These are phyloP conservation scores for Aphaenogaster floridana DNA, from an alignment of 1,140 invertebrate genomes.

Conservation along the genomic window DNA sequence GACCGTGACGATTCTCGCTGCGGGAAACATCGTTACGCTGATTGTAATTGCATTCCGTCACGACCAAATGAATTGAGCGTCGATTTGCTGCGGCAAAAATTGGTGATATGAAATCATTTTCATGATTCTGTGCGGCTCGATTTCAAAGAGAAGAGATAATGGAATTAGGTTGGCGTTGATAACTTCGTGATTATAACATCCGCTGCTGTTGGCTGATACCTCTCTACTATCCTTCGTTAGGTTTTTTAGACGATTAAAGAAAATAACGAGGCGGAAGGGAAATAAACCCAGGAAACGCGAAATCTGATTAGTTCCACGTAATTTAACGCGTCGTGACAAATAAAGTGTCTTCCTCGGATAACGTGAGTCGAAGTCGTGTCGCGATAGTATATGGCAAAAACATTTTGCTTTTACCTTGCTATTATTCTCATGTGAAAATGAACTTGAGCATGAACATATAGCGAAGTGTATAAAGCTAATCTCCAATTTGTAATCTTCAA, in stretches of 20 bases:
- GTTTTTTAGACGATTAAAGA: slow-evolving; percentile 50
- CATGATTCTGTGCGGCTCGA: slow-evolving; percentile 31
- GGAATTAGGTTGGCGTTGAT: slow-evolving; percentile 1
- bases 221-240: slow-evolving; percentile 31
- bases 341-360: slow-evolving; percentile 19
- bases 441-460: no score
- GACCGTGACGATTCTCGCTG: slow-evolving; percentile 26
- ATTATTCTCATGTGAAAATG: neutral
- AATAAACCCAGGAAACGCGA: neutral
- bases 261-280: slow-evolving; percentile 40
- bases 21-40: slow-evolving; percentile 75
- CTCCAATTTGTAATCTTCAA: no score
- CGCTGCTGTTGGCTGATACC: neutral
- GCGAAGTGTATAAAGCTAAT: no score
- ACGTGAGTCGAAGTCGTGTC: slow-evolving; percentile 3
- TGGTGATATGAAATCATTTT: slow-evolving; percentile 42
- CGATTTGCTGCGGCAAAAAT: slow-evolving; percentile 41
- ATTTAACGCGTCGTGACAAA: slow-evolving; percentile 29
- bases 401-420: neutral
- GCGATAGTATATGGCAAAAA: neutral
- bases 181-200: slow-evolving; percentile 45
- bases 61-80: slow-evolving; percentile 64
- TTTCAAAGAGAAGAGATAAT: neutral
- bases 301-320: slow-evolving; percentile 34
- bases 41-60: slow-evolving; percentile 73